Conservation (phyloP, 2,888 invertebrate species). For the Drosophila maculinotata region DNA sequence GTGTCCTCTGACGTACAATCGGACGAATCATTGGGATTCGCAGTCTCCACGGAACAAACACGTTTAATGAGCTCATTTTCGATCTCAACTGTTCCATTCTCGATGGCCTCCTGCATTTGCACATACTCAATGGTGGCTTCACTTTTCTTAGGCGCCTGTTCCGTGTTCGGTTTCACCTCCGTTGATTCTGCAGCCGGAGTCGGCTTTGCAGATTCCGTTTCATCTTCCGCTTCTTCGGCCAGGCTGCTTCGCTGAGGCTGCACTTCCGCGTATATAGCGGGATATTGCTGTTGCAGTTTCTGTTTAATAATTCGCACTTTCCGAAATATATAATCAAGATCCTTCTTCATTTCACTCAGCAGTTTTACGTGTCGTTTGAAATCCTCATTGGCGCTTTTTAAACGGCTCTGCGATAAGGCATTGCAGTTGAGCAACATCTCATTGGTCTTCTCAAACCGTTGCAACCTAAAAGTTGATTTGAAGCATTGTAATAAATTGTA, state of each 20-base stretch:
- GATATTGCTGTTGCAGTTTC: constrained; percentile 91
- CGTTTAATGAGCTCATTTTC: constrained; percentile 84
- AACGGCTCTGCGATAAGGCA: constrained; percentile 94
- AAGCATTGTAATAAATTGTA: not conserved
- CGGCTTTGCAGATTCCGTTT: constrained; percentile 82
- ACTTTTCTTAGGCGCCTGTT: constrained; percentile 59
- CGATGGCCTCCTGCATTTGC: constrained; percentile 85
- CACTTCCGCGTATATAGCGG: constrained; percentile 89
- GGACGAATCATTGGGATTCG: constrained; percentile 88
- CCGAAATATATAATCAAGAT: constrained; percentile 96
- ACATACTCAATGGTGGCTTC: constrained; percentile 84
- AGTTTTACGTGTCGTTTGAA: constrained; percentile 96
- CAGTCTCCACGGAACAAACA: constrained; percentile 88
- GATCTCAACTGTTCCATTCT: constrained; percentile 83
- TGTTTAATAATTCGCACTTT: constrained; percentile 94
- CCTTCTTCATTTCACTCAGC: constrained; percentile 96
- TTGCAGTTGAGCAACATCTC: constrained; percentile 99
- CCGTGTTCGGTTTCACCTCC: constrained; percentile 55
- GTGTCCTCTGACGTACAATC: constrained; percentile 88
- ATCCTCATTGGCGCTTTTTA: constrained; percentile 94
- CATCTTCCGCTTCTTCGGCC: constrained; percentile 86
- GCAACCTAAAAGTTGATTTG: constrained; percentile 90
- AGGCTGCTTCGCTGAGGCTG: constrained; percentile 85
- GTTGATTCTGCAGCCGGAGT: constrained; percentile 7
- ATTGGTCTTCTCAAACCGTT: constrained; percentile 99